Evolutionary conservation across 2,797 vertebrate species (phyloP).

Genomic region (Ctenochaetus hawaiiensis): DNA sequence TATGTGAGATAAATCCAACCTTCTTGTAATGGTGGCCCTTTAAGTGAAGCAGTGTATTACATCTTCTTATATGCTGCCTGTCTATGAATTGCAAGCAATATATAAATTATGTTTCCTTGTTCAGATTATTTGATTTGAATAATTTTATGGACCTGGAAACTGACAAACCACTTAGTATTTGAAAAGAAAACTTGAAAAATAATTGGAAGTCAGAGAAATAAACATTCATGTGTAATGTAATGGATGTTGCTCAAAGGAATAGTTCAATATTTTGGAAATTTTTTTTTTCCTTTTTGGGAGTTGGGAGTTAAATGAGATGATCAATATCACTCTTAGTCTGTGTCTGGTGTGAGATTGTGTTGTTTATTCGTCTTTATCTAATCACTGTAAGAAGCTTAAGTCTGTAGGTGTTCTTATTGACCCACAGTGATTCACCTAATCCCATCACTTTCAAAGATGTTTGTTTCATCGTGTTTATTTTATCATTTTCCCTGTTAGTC

Average conservation of each 20-base stretch:
- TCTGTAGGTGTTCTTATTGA: constrained; percentile 22
- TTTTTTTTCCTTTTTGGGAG: not conserved
- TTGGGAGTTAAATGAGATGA: not conserved
- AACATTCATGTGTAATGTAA: not conserved
- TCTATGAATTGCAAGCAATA: not conserved
- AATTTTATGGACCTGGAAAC: not conserved
- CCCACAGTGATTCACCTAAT: constrained; percentile 1
- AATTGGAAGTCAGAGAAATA: not conserved
- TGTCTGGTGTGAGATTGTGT: not conserved
- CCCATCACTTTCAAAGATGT: constrained; percentile 31
- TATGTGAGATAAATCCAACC: constrained; percentile 1
- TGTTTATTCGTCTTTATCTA: constrained; percentile 19
- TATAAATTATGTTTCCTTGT: not conserved
- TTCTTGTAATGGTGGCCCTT: not conserved
- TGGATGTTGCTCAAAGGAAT: not conserved
- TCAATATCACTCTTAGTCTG: not conserved
- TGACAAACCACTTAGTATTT: not conserved
- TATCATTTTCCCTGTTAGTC: constrained; percentile 29
- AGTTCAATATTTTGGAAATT: not conserved
- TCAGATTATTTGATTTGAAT: not conserved
- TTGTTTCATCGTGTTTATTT: constrained; percentile 43
- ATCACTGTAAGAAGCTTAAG: constrained; percentile 17
- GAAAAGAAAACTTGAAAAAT: not conserved
- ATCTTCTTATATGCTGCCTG: not conserved
- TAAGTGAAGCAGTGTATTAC: not conserved